Conservation (phyloP, 2,797 vertebrate species). For the Monodelphis domestica region DNA sequence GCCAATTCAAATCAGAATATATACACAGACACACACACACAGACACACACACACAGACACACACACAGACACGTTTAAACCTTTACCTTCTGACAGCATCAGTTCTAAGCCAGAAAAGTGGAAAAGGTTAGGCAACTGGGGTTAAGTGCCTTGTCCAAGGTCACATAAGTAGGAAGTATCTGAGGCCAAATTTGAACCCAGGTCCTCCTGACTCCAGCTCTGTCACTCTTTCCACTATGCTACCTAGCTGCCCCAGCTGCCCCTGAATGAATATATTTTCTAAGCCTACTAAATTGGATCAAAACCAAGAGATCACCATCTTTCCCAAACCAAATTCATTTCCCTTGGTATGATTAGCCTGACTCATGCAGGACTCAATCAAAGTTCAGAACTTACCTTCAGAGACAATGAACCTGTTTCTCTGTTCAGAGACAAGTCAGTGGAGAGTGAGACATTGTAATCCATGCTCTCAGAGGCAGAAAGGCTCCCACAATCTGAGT, state of each 20-base stretch:
- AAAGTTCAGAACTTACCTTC: constrained; percentile 86
- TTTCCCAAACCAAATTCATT: not conserved
- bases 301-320: not conserved
- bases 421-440: constrained; percentile 88
- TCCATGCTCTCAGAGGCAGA: constrained; percentile 91
- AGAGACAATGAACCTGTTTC: constrained; percentile 88
- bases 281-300: not conserved
- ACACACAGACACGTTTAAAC: no score
- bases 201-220: no score
- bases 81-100: no score
- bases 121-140: no score
- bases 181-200: no score
- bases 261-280: not conserved
- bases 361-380: not conserved
- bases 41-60: no score
- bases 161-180: no score
- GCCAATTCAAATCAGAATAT: not conserved
- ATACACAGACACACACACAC: no score
- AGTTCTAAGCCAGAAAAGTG: no score
- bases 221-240: no score
- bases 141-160: no score
- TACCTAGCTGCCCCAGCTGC: no score
- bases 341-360: fast-evolving
- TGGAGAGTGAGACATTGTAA: constrained; percentile 84
- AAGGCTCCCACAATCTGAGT: constrained; percentile 89